These are phyloP conservation scores for Apamea crenata DNA, from an alignment of 2,888 invertebrate species.

Conservation along the genomic window DNA sequence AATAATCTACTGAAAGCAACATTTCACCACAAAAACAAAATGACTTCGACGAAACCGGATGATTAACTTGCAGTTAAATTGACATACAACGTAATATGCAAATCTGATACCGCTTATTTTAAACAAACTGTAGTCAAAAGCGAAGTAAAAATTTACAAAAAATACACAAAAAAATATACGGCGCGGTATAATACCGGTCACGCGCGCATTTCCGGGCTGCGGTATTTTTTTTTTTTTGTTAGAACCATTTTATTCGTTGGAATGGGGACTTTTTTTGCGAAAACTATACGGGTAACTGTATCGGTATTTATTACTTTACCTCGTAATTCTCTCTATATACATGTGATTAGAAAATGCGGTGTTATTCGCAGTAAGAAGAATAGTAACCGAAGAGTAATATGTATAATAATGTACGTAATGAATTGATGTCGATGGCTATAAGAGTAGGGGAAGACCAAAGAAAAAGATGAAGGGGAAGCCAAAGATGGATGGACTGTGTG, in stretches of 20 bases:
- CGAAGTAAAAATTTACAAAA: slow-evolving; percentile 51
- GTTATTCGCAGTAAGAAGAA: neutral
- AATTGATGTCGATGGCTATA: neutral
- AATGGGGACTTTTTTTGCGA: slow-evolving; percentile 52
- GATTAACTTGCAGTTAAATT: slow-evolving; percentile 30
- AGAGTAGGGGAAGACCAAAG: neutral
- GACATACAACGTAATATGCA: slow-evolving; percentile 45
- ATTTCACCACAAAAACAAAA: neutral
- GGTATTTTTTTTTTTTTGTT: slow-evolving; percentile 39
- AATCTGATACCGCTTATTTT: slow-evolving; percentile 45
- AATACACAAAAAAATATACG: slow-evolving; percentile 18
- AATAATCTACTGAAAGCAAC: neutral
- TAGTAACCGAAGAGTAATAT: neutral
- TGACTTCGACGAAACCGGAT: neutral
- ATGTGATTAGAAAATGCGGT: slow-evolving; percentile 14
- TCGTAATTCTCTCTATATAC: slow-evolving; percentile 13
- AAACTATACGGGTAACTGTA: slow-evolving; percentile 50
- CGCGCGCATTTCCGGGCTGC: slow-evolving; percentile 54
- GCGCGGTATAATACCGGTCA: slow-evolving; percentile 56
- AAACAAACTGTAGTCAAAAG: slow-evolving; percentile 57
- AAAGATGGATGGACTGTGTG: neutral
- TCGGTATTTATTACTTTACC: slow-evolving; percentile 49
- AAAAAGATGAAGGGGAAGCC: neutral
- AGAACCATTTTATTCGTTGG: slow-evolving; percentile 55
- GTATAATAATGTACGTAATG: neutral